These are phyloP conservation scores for Neocloeon triangulifer DNA, from an alignment of 1,140 invertebrate species.

Conservation along the genomic window DNA sequence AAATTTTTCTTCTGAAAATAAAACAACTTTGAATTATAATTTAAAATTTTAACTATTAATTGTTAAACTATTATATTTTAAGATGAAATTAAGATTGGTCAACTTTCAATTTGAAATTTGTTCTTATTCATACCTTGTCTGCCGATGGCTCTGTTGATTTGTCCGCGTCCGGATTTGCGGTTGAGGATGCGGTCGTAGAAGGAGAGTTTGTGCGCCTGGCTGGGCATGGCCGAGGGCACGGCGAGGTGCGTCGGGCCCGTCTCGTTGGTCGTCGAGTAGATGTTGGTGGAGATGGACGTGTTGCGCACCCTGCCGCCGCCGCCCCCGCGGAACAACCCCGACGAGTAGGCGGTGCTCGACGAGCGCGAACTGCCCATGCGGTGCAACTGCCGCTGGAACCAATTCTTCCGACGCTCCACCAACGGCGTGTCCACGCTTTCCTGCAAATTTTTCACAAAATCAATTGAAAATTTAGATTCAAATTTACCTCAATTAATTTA, in stretches of 20 bases:
- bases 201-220: slow-evolving; percentile 40
- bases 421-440: slow-evolving; percentile 71
- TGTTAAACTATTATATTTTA: too few species aligned
- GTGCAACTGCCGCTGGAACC: slow-evolving; percentile 61
- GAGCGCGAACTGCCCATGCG: slow-evolving; percentile 60
- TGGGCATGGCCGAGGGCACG: slow-evolving; percentile 12
- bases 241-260: too few species aligned
- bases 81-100: too few species aligned
- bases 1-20: too few species aligned
- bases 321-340: slow-evolving; percentile 39
- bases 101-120: too few species aligned
- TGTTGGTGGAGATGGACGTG: background rate
- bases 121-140: slow-evolving; percentile 28
- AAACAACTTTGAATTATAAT: too few species aligned
- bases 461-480: too few species aligned
- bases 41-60: too few species aligned
- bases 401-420: slow-evolving; percentile 61
- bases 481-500: too few species aligned
- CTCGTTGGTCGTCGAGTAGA: background rate
- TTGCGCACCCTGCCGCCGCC: background rate
- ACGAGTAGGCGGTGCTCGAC: slow-evolving; percentile 61
- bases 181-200: slow-evolving; percentile 58
- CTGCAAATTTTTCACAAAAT: slow-evolving; percentile 21
- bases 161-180: slow-evolving; percentile 45
- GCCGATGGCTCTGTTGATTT: slow-evolving; percentile 27